Evolutionary conservation across 1,140 invertebrate genomes (phyloP).

Genomic region (Tetramorium simillimum): DNA sequence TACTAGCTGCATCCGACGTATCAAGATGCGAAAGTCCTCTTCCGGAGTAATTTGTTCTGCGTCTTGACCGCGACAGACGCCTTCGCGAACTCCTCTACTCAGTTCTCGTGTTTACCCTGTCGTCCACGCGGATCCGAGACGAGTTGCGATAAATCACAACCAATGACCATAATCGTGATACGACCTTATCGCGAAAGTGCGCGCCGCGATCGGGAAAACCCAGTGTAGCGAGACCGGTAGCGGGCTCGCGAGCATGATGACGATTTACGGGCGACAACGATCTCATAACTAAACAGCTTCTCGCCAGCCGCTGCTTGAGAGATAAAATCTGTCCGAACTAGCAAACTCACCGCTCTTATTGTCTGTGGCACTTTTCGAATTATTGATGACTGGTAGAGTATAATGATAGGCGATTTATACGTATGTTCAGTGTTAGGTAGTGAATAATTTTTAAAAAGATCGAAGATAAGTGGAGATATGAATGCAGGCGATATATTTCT

Average conservation of each 20-base stretch:
- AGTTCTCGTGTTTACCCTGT: conserved; percentile 10
- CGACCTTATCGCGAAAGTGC: conserved; percentile 56
- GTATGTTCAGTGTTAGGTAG: neutral
- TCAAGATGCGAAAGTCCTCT: neutral
- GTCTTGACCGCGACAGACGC: neutral
- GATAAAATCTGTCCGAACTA: neutral
- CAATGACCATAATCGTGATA: conserved; percentile 47
- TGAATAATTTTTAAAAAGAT: neutral
- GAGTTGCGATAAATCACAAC: conserved; percentile 60
- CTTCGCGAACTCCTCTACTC: neutral
- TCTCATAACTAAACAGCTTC: conserved; percentile 55
- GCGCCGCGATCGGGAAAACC: conserved; percentile 49
- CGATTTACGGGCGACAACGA: conserved; percentile 69
- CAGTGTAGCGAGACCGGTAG: conserved; percentile 59
- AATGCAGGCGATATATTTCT: neutral
- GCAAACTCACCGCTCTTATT: conserved; percentile 26
- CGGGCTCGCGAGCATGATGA: conserved; percentile 59
- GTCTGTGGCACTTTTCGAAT: conserved; percentile 6
- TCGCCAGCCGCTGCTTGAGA: conserved; percentile 18
- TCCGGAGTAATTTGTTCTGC: conserved; percentile 5
- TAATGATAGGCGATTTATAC: neutral
- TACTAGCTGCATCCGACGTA: neutral
- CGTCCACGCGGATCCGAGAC: neutral
- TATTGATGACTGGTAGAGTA: neutral
- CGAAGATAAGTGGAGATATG: neutral